Percentiles rank a stretch among this genome's conserved stretches.
Conservation (phyloP, 2,888 invertebrate species). For the Aplocera efformata region DNA sequence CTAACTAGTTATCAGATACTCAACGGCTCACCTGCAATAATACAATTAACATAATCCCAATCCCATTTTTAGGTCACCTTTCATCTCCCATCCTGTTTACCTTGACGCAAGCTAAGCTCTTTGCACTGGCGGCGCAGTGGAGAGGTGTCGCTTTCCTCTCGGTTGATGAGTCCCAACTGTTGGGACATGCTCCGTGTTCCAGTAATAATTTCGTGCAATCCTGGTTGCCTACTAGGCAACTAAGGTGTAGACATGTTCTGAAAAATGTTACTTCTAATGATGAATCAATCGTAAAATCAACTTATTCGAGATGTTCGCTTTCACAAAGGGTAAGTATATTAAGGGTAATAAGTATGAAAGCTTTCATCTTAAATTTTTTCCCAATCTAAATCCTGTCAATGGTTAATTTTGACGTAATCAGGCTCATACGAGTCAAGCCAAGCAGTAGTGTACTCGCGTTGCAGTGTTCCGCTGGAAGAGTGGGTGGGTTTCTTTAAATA, state of each 20-base stretch:
- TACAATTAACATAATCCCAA: conserved; percentile 32
- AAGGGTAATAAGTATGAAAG: no score
- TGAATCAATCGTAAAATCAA: no score
- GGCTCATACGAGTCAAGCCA: no score
- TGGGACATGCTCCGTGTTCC: conserved; percentile 83
- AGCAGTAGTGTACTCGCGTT: no score
- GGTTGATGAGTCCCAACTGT: conserved; percentile 85
- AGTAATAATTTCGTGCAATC: conserved; percentile 86
- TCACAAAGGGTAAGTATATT: no score
- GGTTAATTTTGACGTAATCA: no score
- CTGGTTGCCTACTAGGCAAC: conserved; percentile 87
- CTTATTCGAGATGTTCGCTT: no score
- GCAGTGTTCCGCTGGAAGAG: no score
- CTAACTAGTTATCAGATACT: no score
- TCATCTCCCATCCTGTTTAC: conserved; percentile 54
- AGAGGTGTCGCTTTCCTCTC: conserved; percentile 86
- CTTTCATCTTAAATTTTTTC: no score
- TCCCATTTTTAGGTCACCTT: conserved; percentile 33
- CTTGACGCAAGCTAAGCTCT: conserved; percentile 81
- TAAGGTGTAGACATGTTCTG: conserved; percentile 85
- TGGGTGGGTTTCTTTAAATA: no score
- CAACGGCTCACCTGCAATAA: conserved; percentile 57
- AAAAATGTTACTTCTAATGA: conserved; percentile 24
- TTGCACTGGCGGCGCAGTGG: conserved; percentile 87
- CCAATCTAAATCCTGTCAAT: no score